These are phyloP conservation scores for Papilio xuthus DNA, from an alignment of 1,140 invertebrate genomes.

Conservation along the genomic window DNA sequence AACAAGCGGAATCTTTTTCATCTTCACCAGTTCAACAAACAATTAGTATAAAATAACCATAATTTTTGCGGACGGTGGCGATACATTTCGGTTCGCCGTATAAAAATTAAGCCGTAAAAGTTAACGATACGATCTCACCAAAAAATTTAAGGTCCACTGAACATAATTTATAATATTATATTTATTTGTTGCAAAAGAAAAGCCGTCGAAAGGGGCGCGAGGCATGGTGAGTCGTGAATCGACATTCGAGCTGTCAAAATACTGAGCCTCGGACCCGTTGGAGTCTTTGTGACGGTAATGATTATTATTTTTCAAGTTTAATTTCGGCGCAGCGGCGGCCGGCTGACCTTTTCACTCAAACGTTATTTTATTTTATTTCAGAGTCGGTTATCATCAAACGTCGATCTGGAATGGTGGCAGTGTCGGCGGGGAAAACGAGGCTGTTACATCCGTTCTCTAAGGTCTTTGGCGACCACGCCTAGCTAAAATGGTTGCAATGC, in stretches of 20 bases:
- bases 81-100: slow-evolving; percentile 49
- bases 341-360: slow-evolving; percentile 77
- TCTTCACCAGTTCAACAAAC: slow-evolving; percentile 47
- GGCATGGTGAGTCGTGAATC: slow-evolving; percentile 44
- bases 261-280: slow-evolving; percentile 52
- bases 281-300: slow-evolving; percentile 63
- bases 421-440: slow-evolving; percentile 60
- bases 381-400: slow-evolving; percentile 72
- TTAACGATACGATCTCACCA: slow-evolving; percentile 63
- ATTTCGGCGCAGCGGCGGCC: slow-evolving; percentile 61
- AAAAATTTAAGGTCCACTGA: slow-evolving; percentile 43
- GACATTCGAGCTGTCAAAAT: slow-evolving; percentile 66
- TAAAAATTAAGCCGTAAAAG: slow-evolving; percentile 69
- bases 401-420: slow-evolving; percentile 69
- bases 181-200: slow-evolving; percentile 58
- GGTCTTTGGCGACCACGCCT: slow-evolving; percentile 73
- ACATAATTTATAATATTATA: slow-evolving; percentile 61
- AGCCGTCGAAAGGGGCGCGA: slow-evolving; percentile 50
- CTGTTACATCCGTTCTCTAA: slow-evolving; percentile 77
- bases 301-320: slow-evolving; percentile 74
- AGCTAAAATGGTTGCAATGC: slow-evolving; percentile 62
- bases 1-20: slow-evolving; percentile 45
- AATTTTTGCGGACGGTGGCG: slow-evolving; percentile 40
- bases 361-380: slow-evolving; percentile 61
- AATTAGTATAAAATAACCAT: slow-evolving; percentile 50